phyloP scores from a whole-genome alignment of 2,113 vertebrate genomes.

The Microcebus ravelobensis region DNA sequence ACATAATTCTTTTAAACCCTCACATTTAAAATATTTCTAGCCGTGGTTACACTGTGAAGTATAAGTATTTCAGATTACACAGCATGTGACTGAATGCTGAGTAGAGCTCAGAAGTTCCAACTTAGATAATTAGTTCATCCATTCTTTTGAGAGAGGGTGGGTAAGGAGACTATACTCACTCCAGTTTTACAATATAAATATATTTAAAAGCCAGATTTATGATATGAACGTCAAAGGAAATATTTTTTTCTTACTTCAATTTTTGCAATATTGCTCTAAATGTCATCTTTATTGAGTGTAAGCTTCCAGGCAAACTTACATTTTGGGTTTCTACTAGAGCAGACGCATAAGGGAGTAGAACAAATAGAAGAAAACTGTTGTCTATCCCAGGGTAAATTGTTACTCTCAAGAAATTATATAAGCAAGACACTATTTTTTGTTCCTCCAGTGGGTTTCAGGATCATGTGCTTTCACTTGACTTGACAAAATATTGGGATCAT shows the following conservation, averaged over 20 bases:
- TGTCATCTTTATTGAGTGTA: neutral
- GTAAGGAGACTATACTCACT: neutral
- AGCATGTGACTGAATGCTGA: constrained; percentile 27
- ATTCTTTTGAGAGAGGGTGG: neutral
- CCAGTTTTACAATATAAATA: neutral
- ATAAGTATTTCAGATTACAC: constrained; percentile 47
- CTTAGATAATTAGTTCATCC: neutral
- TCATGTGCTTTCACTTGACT: neutral
- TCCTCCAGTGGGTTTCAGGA: neutral
- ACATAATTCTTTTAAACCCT: neutral
- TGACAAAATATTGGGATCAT: constrained; percentile 26
- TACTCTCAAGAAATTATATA: neutral
- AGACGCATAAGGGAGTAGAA: neutral
- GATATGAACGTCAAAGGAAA: neutral
- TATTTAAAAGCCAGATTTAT: neutral
- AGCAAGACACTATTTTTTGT: neutral
- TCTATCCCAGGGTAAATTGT: neutral
- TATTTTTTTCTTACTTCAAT: neutral
- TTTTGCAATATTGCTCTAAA: constrained; percentile 38
- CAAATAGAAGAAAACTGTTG: neutral
- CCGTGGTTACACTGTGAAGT: neutral
- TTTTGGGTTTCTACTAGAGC: constrained; percentile 7
- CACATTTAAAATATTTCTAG: constrained; percentile 30
- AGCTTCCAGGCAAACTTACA: constrained; percentile 15
- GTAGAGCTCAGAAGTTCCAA: neutral